Evolutionary conservation across 1,140 invertebrate genomes (phyloP).

Genomic region (Lucilia cuprina): DNA sequence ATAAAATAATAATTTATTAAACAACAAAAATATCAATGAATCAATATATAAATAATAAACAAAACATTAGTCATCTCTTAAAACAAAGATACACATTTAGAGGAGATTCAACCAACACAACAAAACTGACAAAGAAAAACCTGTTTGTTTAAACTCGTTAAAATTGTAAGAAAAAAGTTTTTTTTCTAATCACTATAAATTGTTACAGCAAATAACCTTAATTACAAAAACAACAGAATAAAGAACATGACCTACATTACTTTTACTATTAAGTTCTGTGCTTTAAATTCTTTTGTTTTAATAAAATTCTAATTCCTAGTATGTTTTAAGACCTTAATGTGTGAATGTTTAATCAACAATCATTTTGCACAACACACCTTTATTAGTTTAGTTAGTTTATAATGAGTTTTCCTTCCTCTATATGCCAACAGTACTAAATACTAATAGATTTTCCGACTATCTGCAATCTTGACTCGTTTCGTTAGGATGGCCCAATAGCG

Average conservation of each 20-base stretch:
- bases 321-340: background rate
- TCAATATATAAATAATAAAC: background rate
- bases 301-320: too few relatives aligned
- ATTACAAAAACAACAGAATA: background rate
- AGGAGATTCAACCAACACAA: background rate
- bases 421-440: background rate
- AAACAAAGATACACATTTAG: background rate
- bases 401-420: background rate
- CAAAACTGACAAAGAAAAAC: background rate
- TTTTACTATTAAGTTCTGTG: background rate
- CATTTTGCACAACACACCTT: background rate
- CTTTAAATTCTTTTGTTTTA: too few relatives aligned
- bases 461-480: background rate
- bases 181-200: background rate
- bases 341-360: background rate
- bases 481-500: background rate
- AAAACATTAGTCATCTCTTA: background rate
- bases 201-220: background rate
- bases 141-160: background rate
- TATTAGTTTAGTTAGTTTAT: background rate
- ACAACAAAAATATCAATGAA: too few relatives aligned
- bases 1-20: too few relatives aligned
- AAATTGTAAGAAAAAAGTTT: background rate
- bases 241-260: constrained; percentile 13
- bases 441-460: background rate